These are phyloP conservation scores for Sternotherus odoratus DNA, from an alignment of 2,797 vertebrate genomes.

Conservation along the genomic window DNA sequence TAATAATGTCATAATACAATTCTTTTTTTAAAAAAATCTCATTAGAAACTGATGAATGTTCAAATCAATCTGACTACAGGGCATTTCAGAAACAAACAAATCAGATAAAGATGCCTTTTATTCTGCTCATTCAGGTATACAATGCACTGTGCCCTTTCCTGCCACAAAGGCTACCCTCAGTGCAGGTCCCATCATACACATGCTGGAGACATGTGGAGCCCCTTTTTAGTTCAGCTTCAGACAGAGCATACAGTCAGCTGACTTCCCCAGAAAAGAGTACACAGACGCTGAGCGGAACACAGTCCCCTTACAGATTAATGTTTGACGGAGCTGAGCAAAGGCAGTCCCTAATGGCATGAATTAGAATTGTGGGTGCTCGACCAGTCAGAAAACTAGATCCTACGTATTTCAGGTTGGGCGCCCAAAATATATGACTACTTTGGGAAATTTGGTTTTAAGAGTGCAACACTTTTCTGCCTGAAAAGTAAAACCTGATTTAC, in stretches of 20 bases:
- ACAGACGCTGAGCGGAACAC: not conserved
- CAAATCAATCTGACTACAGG: not conserved
- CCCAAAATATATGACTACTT: not conserved
- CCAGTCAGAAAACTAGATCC: not conserved
- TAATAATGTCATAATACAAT: not conserved
- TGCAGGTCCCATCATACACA: fast-evolving
- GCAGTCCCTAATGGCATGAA: not conserved
- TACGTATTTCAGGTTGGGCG: fast-evolving
- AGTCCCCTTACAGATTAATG: not conserved
- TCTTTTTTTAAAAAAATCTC: not conserved
- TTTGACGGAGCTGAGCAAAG: not conserved
- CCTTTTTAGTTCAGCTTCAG: not conserved
- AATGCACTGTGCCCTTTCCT: not conserved
- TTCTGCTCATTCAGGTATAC: not conserved
- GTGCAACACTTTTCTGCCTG: not conserved
- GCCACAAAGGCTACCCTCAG: not conserved
- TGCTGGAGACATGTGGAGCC: fast-evolving
- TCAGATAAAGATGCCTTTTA: not conserved
- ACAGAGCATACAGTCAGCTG: not conserved
- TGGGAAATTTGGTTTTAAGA: not conserved
- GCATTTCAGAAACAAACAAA: not conserved
- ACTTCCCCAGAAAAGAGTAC: not conserved
- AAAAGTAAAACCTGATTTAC: not conserved
- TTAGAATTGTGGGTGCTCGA: not conserved
- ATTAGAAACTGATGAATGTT: not conserved